Conservation (phyloP, 1,140 invertebrate species). For the Eurosta solidaginis region DNA sequence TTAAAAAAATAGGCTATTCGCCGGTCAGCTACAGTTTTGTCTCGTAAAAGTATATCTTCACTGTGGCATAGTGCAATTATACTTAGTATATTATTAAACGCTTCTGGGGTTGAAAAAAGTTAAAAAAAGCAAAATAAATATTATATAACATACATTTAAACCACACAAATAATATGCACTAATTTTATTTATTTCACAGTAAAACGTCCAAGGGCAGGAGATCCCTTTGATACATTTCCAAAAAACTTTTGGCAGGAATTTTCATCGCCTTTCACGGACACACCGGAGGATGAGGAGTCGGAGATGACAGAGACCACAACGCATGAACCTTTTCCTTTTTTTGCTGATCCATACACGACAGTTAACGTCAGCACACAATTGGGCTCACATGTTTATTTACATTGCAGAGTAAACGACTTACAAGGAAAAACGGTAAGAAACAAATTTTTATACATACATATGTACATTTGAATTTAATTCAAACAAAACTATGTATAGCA, state of each 20-base stretch:
- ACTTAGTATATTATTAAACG: too few relatives aligned
- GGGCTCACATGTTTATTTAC: constrained; percentile 68
- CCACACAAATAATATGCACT: not conserved
- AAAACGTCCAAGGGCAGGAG: constrained; percentile 56
- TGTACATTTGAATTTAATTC: too few relatives aligned
- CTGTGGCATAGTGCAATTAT: too few relatives aligned
- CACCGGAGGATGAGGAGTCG: constrained; percentile 55
- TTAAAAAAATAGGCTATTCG: too few relatives aligned
- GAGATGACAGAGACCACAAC: constrained; percentile 61
- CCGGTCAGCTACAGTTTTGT: too few relatives aligned
- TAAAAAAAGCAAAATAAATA: not conserved
- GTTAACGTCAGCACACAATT: constrained; percentile 72
- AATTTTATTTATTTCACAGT: constrained; percentile 39
- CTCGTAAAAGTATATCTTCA: too few relatives aligned
- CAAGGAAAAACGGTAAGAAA: constrained; percentile 72
- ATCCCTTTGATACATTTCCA: constrained; percentile 60
- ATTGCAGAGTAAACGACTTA: constrained; percentile 74
- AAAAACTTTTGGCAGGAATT: constrained; percentile 67
- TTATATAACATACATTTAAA: not conserved
- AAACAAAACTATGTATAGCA: too few relatives aligned
- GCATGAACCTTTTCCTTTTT: constrained; percentile 67
- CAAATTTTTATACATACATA: not conserved
- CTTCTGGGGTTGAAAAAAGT: not conserved
- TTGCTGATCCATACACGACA: constrained; percentile 65
- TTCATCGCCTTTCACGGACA: constrained; percentile 66